Percentiles rank a stretch among this genome's conserved stretches.
These are phyloP conservation scores for Coremacera marginata DNA, from an alignment of 2,888 invertebrate genomes.

Conservation along the genomic window DNA sequence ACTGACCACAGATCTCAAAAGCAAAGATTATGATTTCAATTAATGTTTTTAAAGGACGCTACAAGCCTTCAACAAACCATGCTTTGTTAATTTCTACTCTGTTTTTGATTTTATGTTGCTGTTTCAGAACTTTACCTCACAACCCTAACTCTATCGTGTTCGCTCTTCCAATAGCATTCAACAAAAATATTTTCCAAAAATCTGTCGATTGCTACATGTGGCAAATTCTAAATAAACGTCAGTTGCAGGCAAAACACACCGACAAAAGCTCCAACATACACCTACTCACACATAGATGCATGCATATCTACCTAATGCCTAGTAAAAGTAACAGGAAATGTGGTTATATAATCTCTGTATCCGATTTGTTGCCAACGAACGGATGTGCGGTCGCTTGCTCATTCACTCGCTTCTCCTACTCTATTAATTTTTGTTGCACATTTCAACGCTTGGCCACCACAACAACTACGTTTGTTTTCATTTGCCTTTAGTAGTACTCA, in stretches of 20 bases:
- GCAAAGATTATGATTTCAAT: slow-evolving; percentile 42
- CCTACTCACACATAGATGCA: too few relatives aligned
- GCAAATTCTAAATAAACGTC: background rate
- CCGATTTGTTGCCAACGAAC: slow-evolving; percentile 8
- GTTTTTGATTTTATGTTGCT: background rate
- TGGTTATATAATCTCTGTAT: slow-evolving; percentile 26
- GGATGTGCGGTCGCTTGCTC: background rate
- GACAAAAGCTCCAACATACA: too few relatives aligned
- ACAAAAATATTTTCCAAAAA: background rate
- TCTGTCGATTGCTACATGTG: background rate
- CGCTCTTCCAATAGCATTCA: too few relatives aligned
- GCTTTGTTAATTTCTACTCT: background rate
- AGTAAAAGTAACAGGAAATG: slow-evolving; percentile 16
- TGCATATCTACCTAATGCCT: too few relatives aligned
- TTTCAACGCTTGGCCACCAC: background rate
- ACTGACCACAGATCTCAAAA: slow-evolving; percentile 21
- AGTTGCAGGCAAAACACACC: too few relatives aligned
- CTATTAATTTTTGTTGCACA: slow-evolving; percentile 14
- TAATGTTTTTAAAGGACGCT: slow-evolving; percentile 34
- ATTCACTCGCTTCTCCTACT: background rate
- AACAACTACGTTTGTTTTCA: too few relatives aligned
- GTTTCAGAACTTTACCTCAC: background rate
- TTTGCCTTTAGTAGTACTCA: background rate
- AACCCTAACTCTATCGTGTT: too few relatives aligned
- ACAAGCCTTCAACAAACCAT: background rate